Evolutionary conservation across 2,888 invertebrate genomes (phyloP), one percentile per base, ranked within the genome.

Genomic region (Tipula vernalis): DNA sequence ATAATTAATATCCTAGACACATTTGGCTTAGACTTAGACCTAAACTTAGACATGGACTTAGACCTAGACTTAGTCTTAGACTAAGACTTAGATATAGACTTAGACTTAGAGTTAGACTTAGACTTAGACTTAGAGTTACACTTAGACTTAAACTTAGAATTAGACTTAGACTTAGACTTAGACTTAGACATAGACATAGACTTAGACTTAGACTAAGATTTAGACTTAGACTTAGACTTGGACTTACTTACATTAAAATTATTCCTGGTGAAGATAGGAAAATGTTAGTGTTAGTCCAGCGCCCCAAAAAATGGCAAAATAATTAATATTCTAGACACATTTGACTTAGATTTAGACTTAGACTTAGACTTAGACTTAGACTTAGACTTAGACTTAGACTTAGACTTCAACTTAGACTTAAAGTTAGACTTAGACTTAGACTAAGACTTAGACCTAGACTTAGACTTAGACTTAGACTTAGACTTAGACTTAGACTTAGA

Each of bases 61-160:
- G 39, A 39, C 39, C 3, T 39, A 3, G 39, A 39, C 39, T 39
- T 39, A 39, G 39, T 4, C 39, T 39, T 39, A 39, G 39, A 39
- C 39, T 5, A 4, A 39, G 39, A 39, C 3, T 39, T 39, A 39
- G 5, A 39, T 5, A 3, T 39, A 4, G 39, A 39, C 3, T 39
- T 39, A 39, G 39, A 39, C 39, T 39, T 5, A 39, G 36, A 83
- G 83, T 28, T 83, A 36, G 83, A 44, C 44, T 86, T 85, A 10
- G 86, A 36, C 83, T 87, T 87, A 18, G 88, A 87, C 12, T 71
- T 71, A 71, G 28, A 71, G 15, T 71, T 71, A 71, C 15, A 71
- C 71, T 71, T 71, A 71, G 71, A 71, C 71, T 71, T 71, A 15
- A 10, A 71, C 71, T 71, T 71, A 15, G 28, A 71, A 8, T 71